Evolutionary conservation across 2,888 invertebrate genomes (phyloP).

Genomic region (Pomacea canaliculata): DNA sequence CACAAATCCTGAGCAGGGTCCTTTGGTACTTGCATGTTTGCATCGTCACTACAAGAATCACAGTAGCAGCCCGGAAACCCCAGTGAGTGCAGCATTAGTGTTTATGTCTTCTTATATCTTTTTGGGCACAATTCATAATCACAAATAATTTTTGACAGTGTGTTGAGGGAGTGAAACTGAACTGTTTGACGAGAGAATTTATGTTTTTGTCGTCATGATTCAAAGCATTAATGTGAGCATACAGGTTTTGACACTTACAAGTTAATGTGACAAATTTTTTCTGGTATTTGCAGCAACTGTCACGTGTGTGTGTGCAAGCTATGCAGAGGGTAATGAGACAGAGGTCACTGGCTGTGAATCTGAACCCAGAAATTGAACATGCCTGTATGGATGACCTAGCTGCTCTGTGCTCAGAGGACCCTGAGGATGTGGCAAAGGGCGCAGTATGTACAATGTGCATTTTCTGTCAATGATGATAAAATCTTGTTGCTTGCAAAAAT

Average conservation of each 20-base stretch:
- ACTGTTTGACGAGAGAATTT: too few relatives aligned
- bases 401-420: constrained; percentile 77
- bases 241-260: too few relatives aligned
- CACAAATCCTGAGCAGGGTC: constrained; percentile 82
- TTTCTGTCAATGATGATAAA: too few relatives aligned
- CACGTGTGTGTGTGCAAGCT: constrained; percentile 75
- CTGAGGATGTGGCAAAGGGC: constrained; percentile 81
- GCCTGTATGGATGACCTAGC: constrained; percentile 89
- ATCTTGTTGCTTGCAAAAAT: too few relatives aligned
- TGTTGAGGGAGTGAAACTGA: too few relatives aligned
- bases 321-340: constrained; percentile 92
- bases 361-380: constrained; percentile 94
- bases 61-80: constrained; percentile 20
- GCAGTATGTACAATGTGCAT: constrained; percentile 71
- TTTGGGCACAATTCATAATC: too few relatives aligned
- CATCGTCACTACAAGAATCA: constrained; percentile 34
- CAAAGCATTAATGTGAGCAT: too few relatives aligned
- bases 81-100: constrained; percentile 2
- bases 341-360: constrained; percentile 90
- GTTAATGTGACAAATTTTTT: too few relatives aligned
- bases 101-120: too few relatives aligned
- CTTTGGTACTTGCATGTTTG: constrained; percentile 81
- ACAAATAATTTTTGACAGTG: too few relatives aligned
- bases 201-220: too few relatives aligned
- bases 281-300: constrained; percentile 30